Evolutionary conservation across 1,140 invertebrate genomes (phyloP), one percentile per base, ranked within the genome.

Genomic region (Diorhabda carinulata): DNA sequence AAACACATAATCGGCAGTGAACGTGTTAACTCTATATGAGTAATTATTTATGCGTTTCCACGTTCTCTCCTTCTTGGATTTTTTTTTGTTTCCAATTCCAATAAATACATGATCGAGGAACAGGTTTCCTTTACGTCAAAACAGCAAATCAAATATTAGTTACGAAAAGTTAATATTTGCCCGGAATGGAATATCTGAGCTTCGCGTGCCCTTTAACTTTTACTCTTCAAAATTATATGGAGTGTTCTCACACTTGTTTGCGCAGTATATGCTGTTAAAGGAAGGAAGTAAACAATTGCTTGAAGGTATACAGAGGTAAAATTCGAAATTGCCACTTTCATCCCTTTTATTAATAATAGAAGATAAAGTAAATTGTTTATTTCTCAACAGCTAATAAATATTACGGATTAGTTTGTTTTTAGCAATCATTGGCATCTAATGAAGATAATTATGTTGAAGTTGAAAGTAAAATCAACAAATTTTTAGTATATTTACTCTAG

Each of bases 221-320:
- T 58, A 56, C 64, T 65, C 64, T 57, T 57, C 25, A 56, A 65
- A 65, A 65, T 65, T 65, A 65, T n/a, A 65, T 57, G 10, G 47
- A 65, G 47, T 65, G 47, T 57, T 65, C 64, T 65, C 64, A 65
- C 64, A 57, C 57, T 57, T 65, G 64, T 65, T 65, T 65, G 9
- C 64, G 8, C 47, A 47, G 56, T 43, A 41, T 41, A 4, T n/a
- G 47, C 47, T n/a, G 64, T 45, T 65, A 65, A 40, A 58, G 64
- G 64, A 65, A 65, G 64, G 64, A 65, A 65, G 64, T 43, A 65
- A 65, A 65, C 56, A 65, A 65, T 65, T 57, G 64, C 64, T 65
- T 7, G 64, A 65, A 65, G 64, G 64, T 52, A 52, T 65, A 65
- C 42, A 42, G 64, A 65, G 64, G 64, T 65, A 56, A 65, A 65